These are phyloP conservation scores for Leptinotarsa rubiginosa DNA, from an alignment of 2,888 invertebrate genomes.

Conservation along the genomic window DNA sequence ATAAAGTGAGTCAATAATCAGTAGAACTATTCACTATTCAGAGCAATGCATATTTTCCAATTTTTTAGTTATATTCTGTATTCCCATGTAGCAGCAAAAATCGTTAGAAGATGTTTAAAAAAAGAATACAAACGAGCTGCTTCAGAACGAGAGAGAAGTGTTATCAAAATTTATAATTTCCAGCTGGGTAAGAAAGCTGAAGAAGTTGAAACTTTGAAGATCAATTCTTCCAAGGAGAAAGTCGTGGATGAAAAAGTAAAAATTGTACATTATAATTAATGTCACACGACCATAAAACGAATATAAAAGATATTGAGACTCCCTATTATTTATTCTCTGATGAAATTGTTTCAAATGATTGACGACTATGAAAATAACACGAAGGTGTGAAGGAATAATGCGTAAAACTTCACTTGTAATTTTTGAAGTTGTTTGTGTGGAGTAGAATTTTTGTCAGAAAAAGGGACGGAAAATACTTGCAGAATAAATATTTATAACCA, in stretches of 20 bases:
- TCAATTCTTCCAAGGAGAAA: not conserved
- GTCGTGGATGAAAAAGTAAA: not conserved
- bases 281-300: not conserved
- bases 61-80: slow-evolving; percentile 54
- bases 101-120: slow-evolving; percentile 53
- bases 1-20: slow-evolving; percentile 33
- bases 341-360: too few relatives aligned
- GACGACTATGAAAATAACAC: too few relatives aligned
- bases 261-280: not conserved
- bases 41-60: not conserved
- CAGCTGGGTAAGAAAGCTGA: slow-evolving; percentile 40
- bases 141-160: slow-evolving; percentile 40
- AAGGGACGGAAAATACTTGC: too few relatives aligned
- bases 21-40: not conserved
- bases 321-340: too few relatives aligned
- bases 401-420: too few relatives aligned
- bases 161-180: slow-evolving; percentile 48
- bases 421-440: too few relatives aligned
- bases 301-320: not conserved
- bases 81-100: slow-evolving; percentile 54
- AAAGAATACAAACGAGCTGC: slow-evolving; percentile 47
- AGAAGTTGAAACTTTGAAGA: slow-evolving; percentile 60
- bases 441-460: too few relatives aligned
- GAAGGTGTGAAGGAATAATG: too few relatives aligned
- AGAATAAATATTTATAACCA: too few relatives aligned